Conservation (phyloP, 2,888 invertebrate genomes). For the Pseudococcus viburni region DNA sequence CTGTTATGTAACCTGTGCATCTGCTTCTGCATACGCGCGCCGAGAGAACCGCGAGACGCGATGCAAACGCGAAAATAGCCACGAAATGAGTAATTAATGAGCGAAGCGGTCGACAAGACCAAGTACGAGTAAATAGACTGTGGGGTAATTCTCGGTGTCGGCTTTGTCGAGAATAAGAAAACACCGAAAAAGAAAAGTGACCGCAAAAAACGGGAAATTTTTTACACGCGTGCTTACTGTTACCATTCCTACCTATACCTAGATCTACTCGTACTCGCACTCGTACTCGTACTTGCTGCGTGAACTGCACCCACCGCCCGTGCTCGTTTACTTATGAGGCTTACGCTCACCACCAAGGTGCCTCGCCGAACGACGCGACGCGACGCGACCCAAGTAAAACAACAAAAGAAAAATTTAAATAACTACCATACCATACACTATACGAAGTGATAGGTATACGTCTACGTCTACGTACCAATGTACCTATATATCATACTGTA, state of each 20-base stretch:
- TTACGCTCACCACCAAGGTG: background rate
- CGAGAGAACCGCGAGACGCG: conserved; percentile 29
- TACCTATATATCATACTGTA: too few species aligned
- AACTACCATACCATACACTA: background rate
- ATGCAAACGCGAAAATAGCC: background rate
- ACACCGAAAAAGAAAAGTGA: conserved; percentile 46
- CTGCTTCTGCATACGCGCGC: too few species aligned
- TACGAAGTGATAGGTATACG: too few species aligned
- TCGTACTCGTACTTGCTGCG: background rate
- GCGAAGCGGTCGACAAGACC: conserved; percentile 38
- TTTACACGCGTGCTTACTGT: conserved; percentile 17
- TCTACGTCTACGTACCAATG: too few species aligned
- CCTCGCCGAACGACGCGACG: background rate
- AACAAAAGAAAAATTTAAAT: conserved; percentile 32
- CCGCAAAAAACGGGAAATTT: background rate
- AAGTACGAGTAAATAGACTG: background rate
- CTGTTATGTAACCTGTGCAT: background rate
- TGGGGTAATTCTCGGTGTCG: too few species aligned
- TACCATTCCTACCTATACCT: background rate
- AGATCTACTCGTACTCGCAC: background rate
- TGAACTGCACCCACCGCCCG: background rate
- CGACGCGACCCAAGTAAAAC: conserved; percentile 20
- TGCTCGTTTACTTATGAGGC: background rate
- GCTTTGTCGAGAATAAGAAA: too few species aligned
- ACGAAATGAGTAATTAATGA: conserved; percentile 62